A percentile compares a stretch with the other conserved stretches of the same genome.
These are phyloP conservation scores for Leptinotarsa rubiginosa DNA, from an alignment of 2,888 invertebrate species.

Conservation along the genomic window DNA sequence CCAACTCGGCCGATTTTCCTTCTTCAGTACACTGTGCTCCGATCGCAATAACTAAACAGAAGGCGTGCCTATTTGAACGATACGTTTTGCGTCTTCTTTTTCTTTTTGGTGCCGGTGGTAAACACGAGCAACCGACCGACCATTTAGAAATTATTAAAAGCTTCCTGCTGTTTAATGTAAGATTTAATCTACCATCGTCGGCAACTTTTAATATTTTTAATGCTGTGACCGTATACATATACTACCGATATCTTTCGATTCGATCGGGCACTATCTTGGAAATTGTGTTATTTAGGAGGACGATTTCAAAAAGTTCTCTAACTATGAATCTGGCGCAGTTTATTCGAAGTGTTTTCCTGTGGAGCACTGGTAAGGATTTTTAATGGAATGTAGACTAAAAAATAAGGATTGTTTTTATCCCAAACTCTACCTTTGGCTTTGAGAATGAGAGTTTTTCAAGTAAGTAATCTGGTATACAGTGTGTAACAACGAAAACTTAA, in stretches of 20 bases:
- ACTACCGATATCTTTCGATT: conserved; percentile 13
- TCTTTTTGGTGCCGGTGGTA: conserved; percentile 13
- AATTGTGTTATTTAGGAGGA: conserved; percentile 1
- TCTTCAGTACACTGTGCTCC: not conserved
- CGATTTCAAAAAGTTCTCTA: not conserved
- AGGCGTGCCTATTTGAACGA: conserved; percentile 12
- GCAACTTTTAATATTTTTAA: conserved; percentile 47
- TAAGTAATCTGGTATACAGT: too few species aligned
- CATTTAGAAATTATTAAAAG: conserved; percentile 29
- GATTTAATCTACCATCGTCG: conserved; percentile 49
- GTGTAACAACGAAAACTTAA: too few species aligned
- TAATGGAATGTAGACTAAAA: too few species aligned
- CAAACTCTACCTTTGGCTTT: too few species aligned
- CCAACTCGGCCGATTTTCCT: not conserved
- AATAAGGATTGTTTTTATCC: too few species aligned
- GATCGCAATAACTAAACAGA: conserved; percentile 10
- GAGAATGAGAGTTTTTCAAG: too few species aligned
- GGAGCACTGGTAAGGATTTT: too few species aligned
- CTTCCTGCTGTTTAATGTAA: conserved; percentile 51
- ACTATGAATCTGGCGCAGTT: not conserved
- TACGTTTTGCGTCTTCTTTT: conserved; percentile 1
- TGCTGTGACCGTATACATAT: conserved; percentile 36
- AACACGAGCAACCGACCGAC: conserved; percentile 12
- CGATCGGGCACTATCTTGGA: conserved; percentile 12
- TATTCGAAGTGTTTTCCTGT: not conserved